Conservation (phyloP, 2,797 vertebrate species). For the Oreortyx pictus region DNA sequence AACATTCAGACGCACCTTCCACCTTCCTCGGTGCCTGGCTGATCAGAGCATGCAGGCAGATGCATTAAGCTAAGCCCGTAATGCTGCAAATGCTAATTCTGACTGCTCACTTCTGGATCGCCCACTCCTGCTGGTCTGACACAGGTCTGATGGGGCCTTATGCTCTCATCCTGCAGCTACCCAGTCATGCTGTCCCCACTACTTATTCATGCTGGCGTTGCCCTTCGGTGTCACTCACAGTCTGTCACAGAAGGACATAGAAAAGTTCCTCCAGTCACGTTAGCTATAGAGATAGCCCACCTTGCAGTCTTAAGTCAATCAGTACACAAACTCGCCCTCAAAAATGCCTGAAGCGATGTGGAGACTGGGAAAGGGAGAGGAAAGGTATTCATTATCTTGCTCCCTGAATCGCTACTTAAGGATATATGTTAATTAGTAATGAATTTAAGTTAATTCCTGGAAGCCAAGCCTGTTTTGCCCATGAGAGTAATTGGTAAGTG, state of each 20-base stretch:
- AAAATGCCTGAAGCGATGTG: background rate
- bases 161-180: no score
- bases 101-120: background rate
- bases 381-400: background rate
- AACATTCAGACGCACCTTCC: background rate
- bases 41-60: no score
- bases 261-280: background rate
- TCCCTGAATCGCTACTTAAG: background rate
- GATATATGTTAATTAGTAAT: background rate
- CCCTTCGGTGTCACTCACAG: background rate
- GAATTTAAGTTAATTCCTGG: background rate
- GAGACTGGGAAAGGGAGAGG: background rate
- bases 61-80: rapidly evolving
- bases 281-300: background rate
- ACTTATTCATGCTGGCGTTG: background rate
- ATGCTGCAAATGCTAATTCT: background rate
- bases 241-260: background rate
- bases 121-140: background rate
- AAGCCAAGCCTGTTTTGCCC: background rate
- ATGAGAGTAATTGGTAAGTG: background rate
- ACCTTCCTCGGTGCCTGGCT: background rate
- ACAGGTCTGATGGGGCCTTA: background rate
- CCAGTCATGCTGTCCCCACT: background rate
- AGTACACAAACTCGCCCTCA: background rate
- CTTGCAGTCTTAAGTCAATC: background rate